Percentiles rank a stretch among this genome's conserved stretches.
These are phyloP conservation scores for Philereme vetulata DNA, from an alignment of 2,888 invertebrate genomes.

Conservation along the genomic window DNA sequence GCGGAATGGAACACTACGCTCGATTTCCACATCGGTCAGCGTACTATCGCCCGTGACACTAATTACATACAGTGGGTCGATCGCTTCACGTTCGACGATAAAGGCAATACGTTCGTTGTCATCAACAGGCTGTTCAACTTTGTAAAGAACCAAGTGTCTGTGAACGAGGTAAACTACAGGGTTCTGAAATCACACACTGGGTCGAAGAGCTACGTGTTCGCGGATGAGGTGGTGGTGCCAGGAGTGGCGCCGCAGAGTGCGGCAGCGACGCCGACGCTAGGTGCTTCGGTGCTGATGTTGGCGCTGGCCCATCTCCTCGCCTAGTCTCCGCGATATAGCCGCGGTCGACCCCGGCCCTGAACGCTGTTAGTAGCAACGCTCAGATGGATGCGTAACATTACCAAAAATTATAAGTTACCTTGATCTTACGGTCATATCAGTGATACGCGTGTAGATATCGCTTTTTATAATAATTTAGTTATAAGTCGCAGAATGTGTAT, in stretches of 20 bases:
- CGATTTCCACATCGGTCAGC: conserved; percentile 84
- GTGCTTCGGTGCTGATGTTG: conserved; percentile 59
- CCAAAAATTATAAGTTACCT: conserved; percentile 82
- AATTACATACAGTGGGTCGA: conserved; percentile 89
- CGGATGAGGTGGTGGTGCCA: conserved; percentile 57
- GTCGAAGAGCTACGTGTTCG: conserved; percentile 86
- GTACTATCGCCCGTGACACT: conserved; percentile 86
- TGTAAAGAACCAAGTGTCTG: conserved; percentile 84
- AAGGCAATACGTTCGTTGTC: conserved; percentile 86
- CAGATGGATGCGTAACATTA: conserved; percentile 72
- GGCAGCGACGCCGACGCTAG: conserved; percentile 58
- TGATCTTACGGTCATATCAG: conserved; percentile 71
- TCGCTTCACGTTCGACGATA: conserved; percentile 87
- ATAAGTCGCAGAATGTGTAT: conserved; percentile 35
- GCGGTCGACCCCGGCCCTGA: conserved; percentile 53
- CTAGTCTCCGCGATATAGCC: conserved; percentile 53
- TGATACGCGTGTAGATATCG: conserved; percentile 78
- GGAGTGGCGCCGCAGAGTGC: conserved; percentile 47
- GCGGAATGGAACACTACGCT: conserved; percentile 87
- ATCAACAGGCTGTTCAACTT: conserved; percentile 88
- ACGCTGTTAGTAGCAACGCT: conserved; percentile 59
- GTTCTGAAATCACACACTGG: conserved; percentile 85
- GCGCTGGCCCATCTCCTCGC: conserved; percentile 68
- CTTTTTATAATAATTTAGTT: conserved; percentile 62
- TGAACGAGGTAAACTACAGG: conserved; percentile 86